Evolutionary conservation across 2,113 vertebrate species (phyloP), one percentile per base, ranked within the genome.

Genomic region (Ibidorhyncha struthersii): DNA sequence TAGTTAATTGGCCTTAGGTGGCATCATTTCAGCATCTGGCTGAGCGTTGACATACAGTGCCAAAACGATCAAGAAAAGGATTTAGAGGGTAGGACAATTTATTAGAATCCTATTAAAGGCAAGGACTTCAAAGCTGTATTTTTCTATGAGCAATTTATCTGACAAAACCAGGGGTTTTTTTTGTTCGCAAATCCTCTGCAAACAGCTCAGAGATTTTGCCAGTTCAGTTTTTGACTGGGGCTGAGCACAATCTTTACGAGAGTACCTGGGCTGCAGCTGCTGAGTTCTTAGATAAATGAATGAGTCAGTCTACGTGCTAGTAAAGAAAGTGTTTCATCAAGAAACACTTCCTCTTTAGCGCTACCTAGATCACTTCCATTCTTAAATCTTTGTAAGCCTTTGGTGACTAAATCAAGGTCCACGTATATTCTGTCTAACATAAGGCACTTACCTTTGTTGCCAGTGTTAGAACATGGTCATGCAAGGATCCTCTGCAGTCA

Each of bases 1-100:
- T 69, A 85, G 80, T 76, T 91, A 72, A 86, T 91, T 95, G 66
- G 82, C 82, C 90, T 96, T 83, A 90, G 91, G 81, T 93, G 49
- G 66, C 77, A 93, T 91, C 13, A 91, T 95, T 89, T 95, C 78
- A 91, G 58, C 86, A 93, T 96, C 89, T 96, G 91, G 47, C 45
- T 94, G 56, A 92, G 12, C n/a, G 53, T 91, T 91, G 86, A 77
- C 65, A 69, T 38, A 49, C 34, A 93, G 30, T 72, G 77, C 81
- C 86, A 87, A 77, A 89, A 87, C 1, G 4, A 87, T 82, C 69
- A 87, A 95, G 77, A 58, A 90, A 89, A 79, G 62, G n/a, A 76
- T 93, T 93, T 93, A 55, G 50, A 80, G 66, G 26, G 58, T 62
- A 91, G 49, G 36, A 72, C 70, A 90, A 87, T 89, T 93, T 85